Evolutionary conservation across 2,797 vertebrate species (phyloP).

Genomic region (Capromys pilorides): DNA sequence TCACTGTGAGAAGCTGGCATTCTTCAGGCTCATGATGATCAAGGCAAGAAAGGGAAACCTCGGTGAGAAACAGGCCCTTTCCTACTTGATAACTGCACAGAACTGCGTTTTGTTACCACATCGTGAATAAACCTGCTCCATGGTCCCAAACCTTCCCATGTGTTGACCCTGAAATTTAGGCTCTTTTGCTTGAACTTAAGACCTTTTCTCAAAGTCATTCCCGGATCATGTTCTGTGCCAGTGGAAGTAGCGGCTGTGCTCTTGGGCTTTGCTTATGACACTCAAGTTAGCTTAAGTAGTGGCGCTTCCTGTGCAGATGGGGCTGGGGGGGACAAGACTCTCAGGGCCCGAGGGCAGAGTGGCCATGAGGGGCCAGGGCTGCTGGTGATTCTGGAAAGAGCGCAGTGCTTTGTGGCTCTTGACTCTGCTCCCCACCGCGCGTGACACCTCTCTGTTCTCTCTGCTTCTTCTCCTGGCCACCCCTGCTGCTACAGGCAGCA

Average conservation of each 20-base stretch:
- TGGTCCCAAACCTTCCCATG: neutral
- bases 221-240: neutral
- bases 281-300: neutral
- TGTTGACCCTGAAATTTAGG: neutral
- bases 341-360: rapidly evolving
- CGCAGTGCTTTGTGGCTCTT: neutral
- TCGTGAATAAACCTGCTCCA: neutral
- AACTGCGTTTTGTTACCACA: neutral
- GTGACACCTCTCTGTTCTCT: neutral
- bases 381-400: neutral
- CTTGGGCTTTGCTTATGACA: neutral
- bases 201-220: neutral
- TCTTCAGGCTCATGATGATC: neutral
- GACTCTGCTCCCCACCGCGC: neutral
- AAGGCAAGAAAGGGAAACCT: neutral
- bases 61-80: neutral
- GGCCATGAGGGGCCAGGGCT: neutral
- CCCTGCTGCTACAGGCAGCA: neutral
- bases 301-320: neutral
- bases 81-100: neutral
- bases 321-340: too few species aligned
- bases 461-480: too few species aligned
- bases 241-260: neutral
- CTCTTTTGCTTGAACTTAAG: neutral
- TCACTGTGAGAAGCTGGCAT: neutral